Evolutionary conservation across 2,888 invertebrate genomes (phyloP).

Genomic region (Euzetes globulus): DNA sequence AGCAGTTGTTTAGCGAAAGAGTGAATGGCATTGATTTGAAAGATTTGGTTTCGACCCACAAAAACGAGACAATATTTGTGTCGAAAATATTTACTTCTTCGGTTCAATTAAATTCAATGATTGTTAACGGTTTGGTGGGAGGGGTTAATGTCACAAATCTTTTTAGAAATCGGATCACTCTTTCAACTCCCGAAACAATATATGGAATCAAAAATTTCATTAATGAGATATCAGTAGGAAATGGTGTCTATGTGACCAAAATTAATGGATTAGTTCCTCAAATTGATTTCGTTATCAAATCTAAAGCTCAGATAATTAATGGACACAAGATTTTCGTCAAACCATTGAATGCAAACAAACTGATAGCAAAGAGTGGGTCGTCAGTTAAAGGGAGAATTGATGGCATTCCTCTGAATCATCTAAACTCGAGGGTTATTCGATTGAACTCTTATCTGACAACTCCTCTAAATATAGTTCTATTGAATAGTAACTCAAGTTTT

Average conservation of each 20-base stretch:
- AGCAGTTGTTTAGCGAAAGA: neutral
- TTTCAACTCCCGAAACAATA: slow-evolving; percentile 26
- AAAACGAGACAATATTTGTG: slow-evolving; percentile 29
- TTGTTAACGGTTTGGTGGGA: slow-evolving; percentile 33
- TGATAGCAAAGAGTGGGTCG: slow-evolving; percentile 29
- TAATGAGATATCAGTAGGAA: slow-evolving; percentile 33
- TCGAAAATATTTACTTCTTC: slow-evolving; percentile 28
- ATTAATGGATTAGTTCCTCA: slow-evolving; percentile 35
- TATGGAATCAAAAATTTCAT: slow-evolving; percentile 32
- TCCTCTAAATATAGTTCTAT: slow-evolving; percentile 31
- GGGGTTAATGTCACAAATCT: slow-evolving; percentile 32
- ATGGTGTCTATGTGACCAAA: slow-evolving; percentile 30
- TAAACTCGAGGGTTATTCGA: slow-evolving; percentile 30
- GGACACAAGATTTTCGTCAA: slow-evolving; percentile 35
- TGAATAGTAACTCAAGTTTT: slow-evolving; percentile 26
- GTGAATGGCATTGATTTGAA: slow-evolving; percentile 37
- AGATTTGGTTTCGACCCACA: slow-evolving; percentile 27
- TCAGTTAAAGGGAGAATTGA: slow-evolving; percentile 31
- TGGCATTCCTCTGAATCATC: slow-evolving; percentile 28
- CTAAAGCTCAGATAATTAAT: slow-evolving; percentile 22
- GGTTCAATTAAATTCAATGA: slow-evolving; percentile 32
- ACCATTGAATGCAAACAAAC: slow-evolving; percentile 30
- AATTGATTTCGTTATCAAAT: slow-evolving; percentile 36
- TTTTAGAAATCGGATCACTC: slow-evolving; percentile 28
- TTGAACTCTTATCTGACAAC: slow-evolving; percentile 33